Evolutionary conservation across 2,113 vertebrate genomes (phyloP), one percentile per base, ranked within the genome.

Genomic region (Clarias macrocephalus): DNA sequence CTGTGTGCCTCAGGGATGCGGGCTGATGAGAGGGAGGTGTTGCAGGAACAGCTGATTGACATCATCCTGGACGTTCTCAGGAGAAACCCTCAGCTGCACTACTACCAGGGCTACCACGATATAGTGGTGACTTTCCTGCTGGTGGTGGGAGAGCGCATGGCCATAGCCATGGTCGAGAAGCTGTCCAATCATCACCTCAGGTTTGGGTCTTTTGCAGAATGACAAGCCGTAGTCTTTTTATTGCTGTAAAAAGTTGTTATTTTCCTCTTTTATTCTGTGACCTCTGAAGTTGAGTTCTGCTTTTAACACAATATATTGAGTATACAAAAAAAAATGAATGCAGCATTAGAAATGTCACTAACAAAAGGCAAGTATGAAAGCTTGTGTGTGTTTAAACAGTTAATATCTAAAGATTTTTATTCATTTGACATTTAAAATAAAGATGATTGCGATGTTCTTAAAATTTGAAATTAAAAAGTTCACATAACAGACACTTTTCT

Each of bases 61-160:
- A 92, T 96, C 90, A 97, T 97, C 80, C 91, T 97, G 81, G 92
- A 93, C 19, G 93, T 96, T 73, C 88, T 97, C 87, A 92, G 90
- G 62, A 85, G 91, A 12, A 95, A 94, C 90, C 93, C 95, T 1
- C 95, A 95, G 91, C 94, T 97, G 28, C 94, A 96, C 90, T 97
- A 97, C 89, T 97, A 97, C 90, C 96, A 97, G 81, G 96, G 96
- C 56, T 97, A 96, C 92, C 96, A 97, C 2, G 96, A 97, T 65
- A 93, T 97, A 21, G 95, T 93, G 0, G 95, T 97, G 85, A 96
- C 95, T 2, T 92, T 97, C 88, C 93, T 96, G 90, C 89, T 96
- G 88, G 95, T 96, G 3, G 93, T 94, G 0, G 96, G 96, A 2
- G 94, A 95, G 86, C 91, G 94, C 37, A 91, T 95, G 93, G 93